Evolutionary conservation across 2,888 invertebrate species (phyloP), one percentile per base, ranked within the genome.

Genomic region (Nymphalis polychloros): DNA sequence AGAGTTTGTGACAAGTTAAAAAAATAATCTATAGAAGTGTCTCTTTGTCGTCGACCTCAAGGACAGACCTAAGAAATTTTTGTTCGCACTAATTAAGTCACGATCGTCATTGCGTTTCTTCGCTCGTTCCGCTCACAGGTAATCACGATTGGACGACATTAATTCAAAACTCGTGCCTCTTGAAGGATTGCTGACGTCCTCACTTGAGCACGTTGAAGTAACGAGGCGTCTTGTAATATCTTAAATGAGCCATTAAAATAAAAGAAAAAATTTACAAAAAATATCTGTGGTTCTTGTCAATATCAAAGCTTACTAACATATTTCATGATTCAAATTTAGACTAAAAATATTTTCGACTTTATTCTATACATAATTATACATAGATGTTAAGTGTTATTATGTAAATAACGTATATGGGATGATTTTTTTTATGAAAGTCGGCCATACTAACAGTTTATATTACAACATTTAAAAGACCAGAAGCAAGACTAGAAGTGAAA

Each of bases 61-160:
- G 55, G 31, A 55, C 31, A 35, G 35, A 55, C 8, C 17, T n/a
- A 64, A 64, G 60, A 53, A 31, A 55, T 61, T 64, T 67, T 64
- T 68, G 64, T 68, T 48, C 61, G n/a, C 64, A 64, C 75, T 80
- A 81, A 79, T 79, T 81, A 82, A 81, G 76, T 78, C 77, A 78
- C 77, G 78, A 72, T 68, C 72, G 71, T 68, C 73, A 63, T 55
- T 60, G 63, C 68, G 59, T 72, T 72, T 72, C 64, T 61, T 59
- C 71, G 68, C 62, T 70, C 73, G 68, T 76, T 73, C 71, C 72
- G 67, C 69, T 74, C 76, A 68, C 75, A 77, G 78, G 76, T 79
- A 79, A 81, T 80, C 78, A 75, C 71, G 76, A 79, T 79, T 77
- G 76, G 78, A 71, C 69, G 72, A 73, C 77, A 75, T 79, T 81